Evolutionary conservation across 2,888 invertebrate species (phyloP).

Genomic region (Rhingia rostrata): DNA sequence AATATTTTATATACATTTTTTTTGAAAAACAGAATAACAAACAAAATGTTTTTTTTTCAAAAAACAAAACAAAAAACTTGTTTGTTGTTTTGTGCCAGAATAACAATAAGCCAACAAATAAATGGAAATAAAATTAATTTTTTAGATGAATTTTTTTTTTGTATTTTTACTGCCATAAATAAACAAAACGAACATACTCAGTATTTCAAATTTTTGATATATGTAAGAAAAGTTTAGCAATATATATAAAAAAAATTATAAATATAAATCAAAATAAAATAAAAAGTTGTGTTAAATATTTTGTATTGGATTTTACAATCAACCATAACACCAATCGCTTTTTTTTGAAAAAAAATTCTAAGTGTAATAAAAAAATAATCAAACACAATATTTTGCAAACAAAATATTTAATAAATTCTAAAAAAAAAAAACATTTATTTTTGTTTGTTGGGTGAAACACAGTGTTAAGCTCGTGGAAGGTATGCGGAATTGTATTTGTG

Average conservation of each 20-base stretch:
- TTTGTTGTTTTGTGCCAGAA: constrained; percentile 30
- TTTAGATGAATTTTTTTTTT: constrained; percentile 65
- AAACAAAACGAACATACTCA: constrained; percentile 52
- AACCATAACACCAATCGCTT: constrained; percentile 51
- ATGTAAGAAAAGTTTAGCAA: constrained; percentile 47
- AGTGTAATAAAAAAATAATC: constrained; percentile 56
- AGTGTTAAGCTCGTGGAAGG: constrained; percentile 67
- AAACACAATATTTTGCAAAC: constrained; percentile 6
- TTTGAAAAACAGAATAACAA: constrained; percentile 30
- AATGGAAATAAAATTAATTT: constrained; percentile 47
- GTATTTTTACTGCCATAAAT: constrained; percentile 68
- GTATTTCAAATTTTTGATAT: constrained; percentile 59
- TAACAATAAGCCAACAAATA: background rate
- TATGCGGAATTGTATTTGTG: constrained; percentile 41
- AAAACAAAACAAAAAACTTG: background rate
- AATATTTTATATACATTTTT: constrained; percentile 68
- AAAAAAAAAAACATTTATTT: constrained; percentile 5
- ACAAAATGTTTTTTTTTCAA: constrained; percentile 49
- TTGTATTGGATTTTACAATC: constrained; percentile 63
- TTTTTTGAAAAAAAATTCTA: constrained; percentile 33
- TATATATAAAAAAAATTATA: constrained; percentile 28
- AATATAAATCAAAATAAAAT: constrained; percentile 11
- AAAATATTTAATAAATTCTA: constrained; percentile 32
- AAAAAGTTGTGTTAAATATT: constrained; percentile 50
- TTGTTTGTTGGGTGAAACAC: constrained; percentile 69